Evolutionary conservation across 2,888 invertebrate genomes (phyloP).

Genomic region (Hydrotaea diabolus): DNA sequence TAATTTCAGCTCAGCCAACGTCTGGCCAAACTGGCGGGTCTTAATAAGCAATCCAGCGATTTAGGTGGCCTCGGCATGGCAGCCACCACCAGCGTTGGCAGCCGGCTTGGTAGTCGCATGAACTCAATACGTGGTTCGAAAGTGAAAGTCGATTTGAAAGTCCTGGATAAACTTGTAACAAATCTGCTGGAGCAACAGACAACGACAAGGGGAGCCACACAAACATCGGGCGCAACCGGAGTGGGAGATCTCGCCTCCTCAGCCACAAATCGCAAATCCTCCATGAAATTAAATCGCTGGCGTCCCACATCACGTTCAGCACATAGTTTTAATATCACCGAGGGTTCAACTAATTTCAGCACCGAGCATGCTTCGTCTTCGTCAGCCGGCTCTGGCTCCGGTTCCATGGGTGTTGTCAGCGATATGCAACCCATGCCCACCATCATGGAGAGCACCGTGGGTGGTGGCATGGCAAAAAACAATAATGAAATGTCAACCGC

Average conservation of each 20-base stretch:
- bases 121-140: constrained; percentile 80
- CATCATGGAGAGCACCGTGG: constrained; percentile 67
- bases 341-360: constrained; percentile 56
- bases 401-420: neutral
- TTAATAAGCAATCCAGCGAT: constrained; percentile 71
- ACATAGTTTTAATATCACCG: constrained; percentile 73
- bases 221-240: constrained; percentile 60
- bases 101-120: constrained; percentile 73
- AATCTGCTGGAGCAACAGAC: constrained; percentile 82
- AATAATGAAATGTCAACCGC: constrained; percentile 48
- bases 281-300: constrained; percentile 78
- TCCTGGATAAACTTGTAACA: constrained; percentile 85
- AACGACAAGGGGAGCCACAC: constrained; percentile 68
- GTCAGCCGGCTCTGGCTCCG: constrained; percentile 48
- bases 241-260: too few species aligned
- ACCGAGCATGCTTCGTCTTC: constrained; percentile 46
- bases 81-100: constrained; percentile 55
- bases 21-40: constrained; percentile 77
- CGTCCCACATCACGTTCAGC: constrained; percentile 80
- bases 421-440: constrained; percentile 64
- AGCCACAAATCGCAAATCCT: constrained; percentile 68
- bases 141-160: constrained; percentile 83
- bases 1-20: constrained; percentile 76
- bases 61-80: constrained; percentile 66
- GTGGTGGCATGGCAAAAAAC: constrained; percentile 42